Base-by-base conservation (phyloP, 2,797 vertebrate species). In the Mormyrops boulengeri region DNA sequence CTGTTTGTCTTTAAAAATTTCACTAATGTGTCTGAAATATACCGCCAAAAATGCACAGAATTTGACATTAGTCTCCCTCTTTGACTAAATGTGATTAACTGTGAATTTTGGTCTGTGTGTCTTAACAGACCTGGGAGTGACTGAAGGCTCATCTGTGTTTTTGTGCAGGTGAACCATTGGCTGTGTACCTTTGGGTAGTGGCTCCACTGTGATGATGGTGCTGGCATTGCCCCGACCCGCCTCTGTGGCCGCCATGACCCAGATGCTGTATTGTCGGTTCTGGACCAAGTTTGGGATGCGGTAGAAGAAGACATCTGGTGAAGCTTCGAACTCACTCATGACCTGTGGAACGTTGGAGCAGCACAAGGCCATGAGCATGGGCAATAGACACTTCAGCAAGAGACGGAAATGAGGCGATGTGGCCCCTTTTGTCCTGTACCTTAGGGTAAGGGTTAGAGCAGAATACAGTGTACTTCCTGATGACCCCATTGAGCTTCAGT, bases 401-500 rank as follows among this genome's bases (percentile, higher is more conserved):
- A 4, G 52, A 22, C 4, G 2, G 4, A 4, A 26, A 6, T 12
- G 4, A 30, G 3, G 2, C 84, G 0, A 17, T 11, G n/a, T 53
- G 22, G 49, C 84, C 9, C 84, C 26, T 7, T 26, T 44, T 2
- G 38, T 44, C 50, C 82, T 94, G 96, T 96, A 99, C 98, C 90
- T 97, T 99, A 88, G 98, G 98, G 93, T 99, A 99, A 47, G 98
- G 97, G 93, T 99, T 97, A 0, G 99, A 99, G 95, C 98, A 99
- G 97, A 99, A 99, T 88, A 99, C 97, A 0, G 98, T 99, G 95
- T 99, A 99, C 95, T 99, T 99, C 91, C 98, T 95, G 95, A 99
- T 99, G 92, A 99, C 95, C 91, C 99, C 99, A 0, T 99, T 99
- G 92, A 99, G 95, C 94, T 99, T 99, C 92, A 98, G 95, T 0